Base-by-base conservation (phyloP, 2,113 vertebrate genomes). In the Dinomys branickii region DNA sequence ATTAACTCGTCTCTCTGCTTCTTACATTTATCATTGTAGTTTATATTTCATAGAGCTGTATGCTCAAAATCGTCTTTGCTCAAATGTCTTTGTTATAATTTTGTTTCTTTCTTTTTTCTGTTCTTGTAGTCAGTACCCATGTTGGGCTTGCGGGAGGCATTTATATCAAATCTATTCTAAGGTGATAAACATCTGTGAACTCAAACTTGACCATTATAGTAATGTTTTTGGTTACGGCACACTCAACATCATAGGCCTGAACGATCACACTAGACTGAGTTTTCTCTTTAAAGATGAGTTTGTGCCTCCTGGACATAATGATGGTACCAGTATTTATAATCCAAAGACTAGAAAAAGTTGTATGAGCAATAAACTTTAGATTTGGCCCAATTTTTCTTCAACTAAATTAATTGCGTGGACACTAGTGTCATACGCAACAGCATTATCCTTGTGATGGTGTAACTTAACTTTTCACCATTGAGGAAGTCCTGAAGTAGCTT, bases 41-140 rank as follows among this genome's bases (percentile, higher is more conserved):
- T 97, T 99, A 98, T 1, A 98, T 98, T 96, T 99, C 98, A 81
- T 99, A 98, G 14, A 33, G 99, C 98, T 98, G 98, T 99, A 91
- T 98, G 98, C 28, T 99, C 98, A 92, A 98, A 99, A 97, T 99
- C 98, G 83, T 99, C 98, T 97, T 99, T 99, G 88, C 98, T 99
- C 41, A 99, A 98, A 33, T 98, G 98, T 98, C 98, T 98, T 99
- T 99, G 95, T 99, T 98, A 24, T 99, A 97, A 99, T 99, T 96
- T 99, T 98, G 96, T 85, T 65, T 41, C 91, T 38, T 94, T 96
- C n/a, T n/a, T 96, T 58, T 59, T 58, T 56, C 52, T 44, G 86
- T 81, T 97, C 82, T 69, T 95, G 77, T 94, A 58, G 71, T 89
- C 35, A 85, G 28, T 44, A 95, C 75, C 87, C 30, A 87, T 85